Evolutionary conservation across 2,888 invertebrate species (phyloP), one percentile per base, ranked within the genome.

Genomic region (Drosophila falleni): DNA sequence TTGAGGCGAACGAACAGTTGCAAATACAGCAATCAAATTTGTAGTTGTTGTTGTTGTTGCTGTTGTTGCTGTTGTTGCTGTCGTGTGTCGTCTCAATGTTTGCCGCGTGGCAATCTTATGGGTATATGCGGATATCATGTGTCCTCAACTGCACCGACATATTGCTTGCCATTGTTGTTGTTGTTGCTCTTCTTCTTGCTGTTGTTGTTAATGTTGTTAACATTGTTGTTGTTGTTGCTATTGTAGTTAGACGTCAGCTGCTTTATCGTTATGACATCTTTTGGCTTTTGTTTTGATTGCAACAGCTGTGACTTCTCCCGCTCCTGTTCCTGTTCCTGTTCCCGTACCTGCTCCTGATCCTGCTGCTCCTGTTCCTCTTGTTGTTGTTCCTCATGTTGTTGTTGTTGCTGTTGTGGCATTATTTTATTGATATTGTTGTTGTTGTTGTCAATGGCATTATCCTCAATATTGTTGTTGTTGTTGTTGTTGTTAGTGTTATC

Each of bases 231-330:
- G 56, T 47, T 64, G 41, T 61, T 59, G 50, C 23, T 73, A 51
- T 78, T 75, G 56, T 51, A 71, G 62, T 80, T 80, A 67, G 77
- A 73, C 67, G 82, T 73, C 73, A 87, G 75, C 75, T 90, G 87
- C 71, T 82, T 90, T 87, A 91, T 87, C 78, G 89, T 87, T 80
- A 89, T 83, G 50, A 89, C 89, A 82, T 90, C 90, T 89, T 89
- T 89, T 83, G 87, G 82, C 75, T 87, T 88, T 64, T 81, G 78
- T 61, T 80, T 69, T 62, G 73, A 70, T 53, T 72, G 71, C 59
- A 72, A 46, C 58, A 64, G 53, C 19, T 68, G 68, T 53, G 73
- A 59, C 19, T 60, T 50, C 39, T 66, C 66, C 31, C 64, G 66
- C 49, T 67, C 51, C 54, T 44, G 37, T 8, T 72, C 67, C 26